Conservation (phyloP, 2,797 vertebrate species). For the Macroramphosus scolopax region DNA sequence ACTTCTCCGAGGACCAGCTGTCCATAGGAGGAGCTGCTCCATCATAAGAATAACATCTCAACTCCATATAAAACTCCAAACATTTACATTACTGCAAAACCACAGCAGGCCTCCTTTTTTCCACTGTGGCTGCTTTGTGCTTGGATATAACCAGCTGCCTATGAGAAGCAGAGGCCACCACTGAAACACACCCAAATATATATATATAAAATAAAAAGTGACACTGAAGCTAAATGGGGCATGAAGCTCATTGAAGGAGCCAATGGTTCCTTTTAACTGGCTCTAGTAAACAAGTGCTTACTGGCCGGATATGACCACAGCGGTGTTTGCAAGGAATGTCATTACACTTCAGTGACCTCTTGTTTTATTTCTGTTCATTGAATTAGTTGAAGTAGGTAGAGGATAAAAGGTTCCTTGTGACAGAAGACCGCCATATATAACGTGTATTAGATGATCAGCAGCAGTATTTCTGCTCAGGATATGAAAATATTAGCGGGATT, state of each 20-base stretch:
- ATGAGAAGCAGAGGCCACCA: slow-evolving; percentile 70
- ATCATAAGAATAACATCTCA: slow-evolving; percentile 75
- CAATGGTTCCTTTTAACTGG: slow-evolving; percentile 52
- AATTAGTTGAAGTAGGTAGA: slow-evolving; percentile 37
- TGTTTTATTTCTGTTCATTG: slow-evolving; percentile 43
- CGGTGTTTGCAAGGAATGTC: slow-evolving; percentile 35
- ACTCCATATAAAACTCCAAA: slow-evolving; percentile 78
- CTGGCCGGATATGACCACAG: slow-evolving; percentile 36
- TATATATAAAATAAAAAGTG: slow-evolving; percentile 26
- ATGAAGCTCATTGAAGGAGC: slow-evolving; percentile 40
- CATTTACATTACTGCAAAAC: slow-evolving; percentile 78
- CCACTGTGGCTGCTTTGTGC: slow-evolving; percentile 69
- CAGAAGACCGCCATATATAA: slow-evolving; percentile 20
- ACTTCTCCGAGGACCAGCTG: slow-evolving; percentile 68
- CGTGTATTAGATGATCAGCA: slow-evolving; percentile 33
- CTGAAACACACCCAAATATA: slow-evolving; percentile 71
- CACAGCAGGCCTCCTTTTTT: slow-evolving; percentile 59
- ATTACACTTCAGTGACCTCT: slow-evolving; percentile 39
- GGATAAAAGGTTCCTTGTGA: slow-evolving; percentile 55
- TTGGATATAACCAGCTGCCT: slow-evolving; percentile 69
- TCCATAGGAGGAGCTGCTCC: slow-evolving; percentile 70
- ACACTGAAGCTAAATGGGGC: slow-evolving; percentile 50
- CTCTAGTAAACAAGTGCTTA: slow-evolving; percentile 47
- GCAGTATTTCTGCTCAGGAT: slow-evolving; percentile 53
- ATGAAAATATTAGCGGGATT: slow-evolving; percentile 69